Conservation (phyloP, 2,888 invertebrate genomes). For the Biston stratarius region DNA sequence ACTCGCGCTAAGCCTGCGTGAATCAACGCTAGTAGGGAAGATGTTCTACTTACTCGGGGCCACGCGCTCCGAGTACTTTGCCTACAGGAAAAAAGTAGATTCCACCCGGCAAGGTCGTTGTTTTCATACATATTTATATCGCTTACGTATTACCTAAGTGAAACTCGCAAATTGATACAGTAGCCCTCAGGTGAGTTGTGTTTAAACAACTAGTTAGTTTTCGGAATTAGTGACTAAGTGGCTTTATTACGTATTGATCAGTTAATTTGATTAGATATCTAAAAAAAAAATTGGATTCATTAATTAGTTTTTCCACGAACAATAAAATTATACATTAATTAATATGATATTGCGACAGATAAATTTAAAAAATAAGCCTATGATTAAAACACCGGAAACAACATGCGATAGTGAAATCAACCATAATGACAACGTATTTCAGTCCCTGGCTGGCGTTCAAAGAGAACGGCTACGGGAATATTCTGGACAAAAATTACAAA, state of each 20-base stretch:
- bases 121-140: neutral
- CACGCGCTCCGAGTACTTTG: too few species aligned
- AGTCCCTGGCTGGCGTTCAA: too few species aligned
- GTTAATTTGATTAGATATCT: neutral
- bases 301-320: slow-evolving; percentile 9
- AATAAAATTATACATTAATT: too few species aligned
- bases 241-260: neutral
- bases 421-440: neutral
- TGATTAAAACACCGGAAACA: neutral
- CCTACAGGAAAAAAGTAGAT: too few species aligned
- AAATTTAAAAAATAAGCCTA: too few species aligned
- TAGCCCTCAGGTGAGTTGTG: neutral
- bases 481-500: too few species aligned
- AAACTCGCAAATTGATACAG: too few species aligned
- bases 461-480: too few species aligned
- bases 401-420: neutral
- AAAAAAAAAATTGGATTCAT: neutral
- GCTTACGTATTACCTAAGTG: too few species aligned
- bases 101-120: neutral
- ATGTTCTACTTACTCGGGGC: too few species aligned
- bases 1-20: too few species aligned
- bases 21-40: too few species aligned
- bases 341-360: neutral
- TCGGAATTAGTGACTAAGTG: neutral
- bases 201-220: neutral